A percentile compares a stretch with the other conserved stretches of the same genome.
These are phyloP conservation scores for Enteromius fasciolatus DNA, from an alignment of 2,797 vertebrate genomes.

Conservation along the genomic window DNA sequence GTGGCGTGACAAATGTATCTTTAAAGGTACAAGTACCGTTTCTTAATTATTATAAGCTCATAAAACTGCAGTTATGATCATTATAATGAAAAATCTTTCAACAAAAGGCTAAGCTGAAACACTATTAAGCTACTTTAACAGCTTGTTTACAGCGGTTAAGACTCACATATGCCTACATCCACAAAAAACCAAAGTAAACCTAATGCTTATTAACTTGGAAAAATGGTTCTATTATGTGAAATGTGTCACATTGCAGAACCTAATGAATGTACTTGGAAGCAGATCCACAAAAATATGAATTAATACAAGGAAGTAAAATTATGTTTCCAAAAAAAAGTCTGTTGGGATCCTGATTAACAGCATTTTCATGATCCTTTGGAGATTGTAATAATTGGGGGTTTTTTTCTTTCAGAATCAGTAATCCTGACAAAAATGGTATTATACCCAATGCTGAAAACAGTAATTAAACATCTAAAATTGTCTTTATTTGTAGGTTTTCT, in stretches of 20 bases:
- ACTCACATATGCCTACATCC: not conserved
- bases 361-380: not conserved
- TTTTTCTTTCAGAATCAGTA: not conserved
- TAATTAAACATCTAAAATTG: too few relatives aligned
- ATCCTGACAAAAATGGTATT: not conserved
- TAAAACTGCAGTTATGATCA: not conserved
- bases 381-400: not conserved
- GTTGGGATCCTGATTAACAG: not conserved
- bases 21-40: not conserved
- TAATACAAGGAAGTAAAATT: not conserved
- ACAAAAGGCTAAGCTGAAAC: conserved; percentile 6
- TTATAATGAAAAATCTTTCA: not conserved
- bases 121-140: not conserved
- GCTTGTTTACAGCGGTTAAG: conserved; percentile 5
- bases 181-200: conserved; percentile 14
- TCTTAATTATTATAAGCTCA: not conserved
- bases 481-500: not conserved
- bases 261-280: not conserved
- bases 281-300: not conserved
- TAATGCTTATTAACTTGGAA: not conserved
- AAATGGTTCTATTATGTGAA: not conserved
- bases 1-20: not conserved
- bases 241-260: not conserved
- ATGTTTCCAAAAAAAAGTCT: not conserved
- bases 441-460: too few relatives aligned